Percentiles rank a stretch among this genome's conserved stretches.
These are phyloP conservation scores for Oscarella lobularis DNA, from an alignment of 37 sponge, comb jelly and placozoan species.

Conservation along the genomic window DNA sequence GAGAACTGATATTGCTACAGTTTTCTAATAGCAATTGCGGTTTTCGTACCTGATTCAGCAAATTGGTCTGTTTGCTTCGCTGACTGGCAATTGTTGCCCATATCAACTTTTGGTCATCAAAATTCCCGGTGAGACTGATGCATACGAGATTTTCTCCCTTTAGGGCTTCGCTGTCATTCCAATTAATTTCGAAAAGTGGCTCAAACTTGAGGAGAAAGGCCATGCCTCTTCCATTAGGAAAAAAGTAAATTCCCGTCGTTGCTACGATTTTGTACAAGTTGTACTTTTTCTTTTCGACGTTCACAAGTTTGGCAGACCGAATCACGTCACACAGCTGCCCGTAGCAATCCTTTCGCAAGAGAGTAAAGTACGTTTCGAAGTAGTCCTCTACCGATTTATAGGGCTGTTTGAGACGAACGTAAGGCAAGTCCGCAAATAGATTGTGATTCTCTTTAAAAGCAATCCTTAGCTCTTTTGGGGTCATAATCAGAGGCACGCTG, in stretches of 20 bases:
- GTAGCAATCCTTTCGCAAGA: background rate
- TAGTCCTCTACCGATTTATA: background rate
- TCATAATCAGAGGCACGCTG: background rate
- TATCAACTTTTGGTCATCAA: background rate
- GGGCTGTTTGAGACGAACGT: background rate
- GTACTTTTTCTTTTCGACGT: background rate
- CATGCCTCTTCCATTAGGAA: background rate
- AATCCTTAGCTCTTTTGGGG: background rate
- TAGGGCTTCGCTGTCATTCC: background rate
- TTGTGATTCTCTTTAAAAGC: background rate
- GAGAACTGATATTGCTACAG: background rate
- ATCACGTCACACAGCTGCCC: background rate
- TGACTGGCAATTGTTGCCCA: background rate
- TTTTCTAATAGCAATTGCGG: background rate
- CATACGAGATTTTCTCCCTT: background rate
- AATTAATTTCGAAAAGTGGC: background rate
- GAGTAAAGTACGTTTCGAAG: background rate
- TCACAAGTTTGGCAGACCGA: background rate
- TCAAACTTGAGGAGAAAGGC: background rate
- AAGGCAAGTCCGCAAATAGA: background rate
- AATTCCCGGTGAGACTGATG: background rate
- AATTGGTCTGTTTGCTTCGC: background rate
- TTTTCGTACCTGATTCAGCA: background rate
- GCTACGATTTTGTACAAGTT: background rate
- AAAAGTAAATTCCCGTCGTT: background rate